Percentiles rank a stretch among this genome's conserved stretches.
These are phyloP conservation scores for Pseudorectes ferrugineus DNA, from an alignment of 2,113 vertebrate species.

Conservation along the genomic window DNA sequence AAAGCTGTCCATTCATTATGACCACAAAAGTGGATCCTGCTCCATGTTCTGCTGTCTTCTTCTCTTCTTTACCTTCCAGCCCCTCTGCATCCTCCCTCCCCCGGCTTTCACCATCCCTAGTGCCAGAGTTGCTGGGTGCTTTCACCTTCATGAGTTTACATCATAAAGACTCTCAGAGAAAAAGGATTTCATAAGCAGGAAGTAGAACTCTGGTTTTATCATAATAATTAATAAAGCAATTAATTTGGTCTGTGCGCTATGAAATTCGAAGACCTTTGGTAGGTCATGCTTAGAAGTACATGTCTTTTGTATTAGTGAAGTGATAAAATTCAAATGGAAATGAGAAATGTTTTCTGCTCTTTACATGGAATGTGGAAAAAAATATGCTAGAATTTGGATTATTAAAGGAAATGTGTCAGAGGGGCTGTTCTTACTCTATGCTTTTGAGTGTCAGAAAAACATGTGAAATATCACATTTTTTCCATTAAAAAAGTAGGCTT, in stretches of 20 bases:
- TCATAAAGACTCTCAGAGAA: not conserved
- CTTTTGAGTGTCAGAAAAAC: not conserved
- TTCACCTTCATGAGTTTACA: not conserved
- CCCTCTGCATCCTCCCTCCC: not conserved
- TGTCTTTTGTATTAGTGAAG: constrained; percentile 23
- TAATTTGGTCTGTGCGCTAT: not conserved
- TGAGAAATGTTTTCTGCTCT: not conserved
- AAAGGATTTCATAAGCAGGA: not conserved
- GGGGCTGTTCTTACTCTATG: not conserved
- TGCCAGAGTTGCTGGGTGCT: not conserved
- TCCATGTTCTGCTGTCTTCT: not conserved
- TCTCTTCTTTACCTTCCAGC: not conserved
- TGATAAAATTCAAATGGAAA: constrained; percentile 36
- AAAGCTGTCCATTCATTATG: not conserved
- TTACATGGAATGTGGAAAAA: not conserved
- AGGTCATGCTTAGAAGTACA: constrained; percentile 36
- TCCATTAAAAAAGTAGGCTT: not conserved
- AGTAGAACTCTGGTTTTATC: constrained; percentile 22
- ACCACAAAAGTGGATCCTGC: not conserved
- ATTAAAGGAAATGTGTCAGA: not conserved
- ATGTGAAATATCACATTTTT: not conserved
- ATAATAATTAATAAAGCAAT: constrained; percentile 46
- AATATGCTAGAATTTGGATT: not conserved
- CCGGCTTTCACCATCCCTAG: rapidly evolving
- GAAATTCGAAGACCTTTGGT: constrained; percentile 20